Percentiles rank a stretch among this genome's conserved stretches.
These are phyloP conservation scores for Chromobotia macracanthus DNA, from an alignment of 2,797 vertebrate genomes.

Conservation along the genomic window DNA sequence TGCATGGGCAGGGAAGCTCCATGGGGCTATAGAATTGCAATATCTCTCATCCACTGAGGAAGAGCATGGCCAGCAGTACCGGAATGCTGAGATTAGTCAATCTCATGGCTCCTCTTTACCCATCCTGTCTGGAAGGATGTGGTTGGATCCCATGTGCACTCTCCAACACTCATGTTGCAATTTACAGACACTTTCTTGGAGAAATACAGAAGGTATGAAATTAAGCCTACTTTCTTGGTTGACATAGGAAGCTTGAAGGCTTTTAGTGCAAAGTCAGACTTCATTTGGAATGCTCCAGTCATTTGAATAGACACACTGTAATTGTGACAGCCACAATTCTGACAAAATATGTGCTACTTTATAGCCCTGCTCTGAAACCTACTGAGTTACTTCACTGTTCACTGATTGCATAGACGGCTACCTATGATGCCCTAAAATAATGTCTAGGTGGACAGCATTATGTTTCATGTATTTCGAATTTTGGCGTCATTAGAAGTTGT, in stretches of 20 bases:
- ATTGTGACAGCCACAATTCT: not conserved
- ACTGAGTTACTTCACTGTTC: too few relatives aligned
- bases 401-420: too few relatives aligned
- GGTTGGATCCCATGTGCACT: slow-evolving; percentile 46
- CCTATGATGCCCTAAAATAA: too few relatives aligned
- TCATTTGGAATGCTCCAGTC: not conserved
- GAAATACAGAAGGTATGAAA: not conserved
- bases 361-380: too few relatives aligned
- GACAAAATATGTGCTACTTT: not conserved
- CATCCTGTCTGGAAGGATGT: slow-evolving; percentile 51
- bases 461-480: too few relatives aligned
- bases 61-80: slow-evolving; percentile 44
- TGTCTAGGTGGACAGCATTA: too few relatives aligned
- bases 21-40: slow-evolving; percentile 55
- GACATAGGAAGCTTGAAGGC: not conserved
- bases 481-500: too few relatives aligned
- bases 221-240: not conserved
- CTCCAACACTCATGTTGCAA: slow-evolving; percentile 40
- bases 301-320: not conserved
- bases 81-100: slow-evolving; percentile 44
- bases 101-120: slow-evolving; percentile 27
- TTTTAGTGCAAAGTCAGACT: too few relatives aligned
- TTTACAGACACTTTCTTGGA: slow-evolving; percentile 24
- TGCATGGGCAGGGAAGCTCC: slow-evolving; percentile 45
- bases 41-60: slow-evolving; percentile 40